Conservation (phyloP, 2,888 invertebrate genomes). For the Drosophila atroscutellata region DNA sequence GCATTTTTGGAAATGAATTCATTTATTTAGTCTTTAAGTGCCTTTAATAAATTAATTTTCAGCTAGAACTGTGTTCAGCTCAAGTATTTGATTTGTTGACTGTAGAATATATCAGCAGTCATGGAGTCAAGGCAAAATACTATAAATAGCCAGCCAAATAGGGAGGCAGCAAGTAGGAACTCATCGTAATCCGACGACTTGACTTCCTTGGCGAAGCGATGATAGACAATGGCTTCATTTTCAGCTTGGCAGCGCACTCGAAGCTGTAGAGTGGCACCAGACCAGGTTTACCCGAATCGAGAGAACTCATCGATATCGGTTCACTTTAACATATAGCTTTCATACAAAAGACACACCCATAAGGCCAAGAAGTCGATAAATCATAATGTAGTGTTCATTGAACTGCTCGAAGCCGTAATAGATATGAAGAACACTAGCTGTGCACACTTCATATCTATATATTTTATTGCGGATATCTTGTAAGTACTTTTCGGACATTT, state of each 20-base stretch:
- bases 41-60: background rate
- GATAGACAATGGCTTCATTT: conserved; percentile 94
- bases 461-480: background rate
- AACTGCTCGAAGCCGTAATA: background rate
- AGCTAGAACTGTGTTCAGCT: background rate
- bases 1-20: background rate
- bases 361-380: background rate
- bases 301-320: background rate
- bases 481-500: background rate
- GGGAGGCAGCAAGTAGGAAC: conserved; percentile 94
- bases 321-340: background rate
- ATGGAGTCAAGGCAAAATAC: background rate
- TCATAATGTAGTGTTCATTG: conserved; percentile 2
- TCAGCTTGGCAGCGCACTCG: conserved; percentile 94
- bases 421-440: background rate
- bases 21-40: background rate
- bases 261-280: conserved; percentile 88
- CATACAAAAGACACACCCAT: background rate
- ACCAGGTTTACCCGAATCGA: conserved; percentile 82
- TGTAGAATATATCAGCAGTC: background rate
- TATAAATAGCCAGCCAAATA: conserved; percentile 90
- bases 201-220: conserved; percentile 94
- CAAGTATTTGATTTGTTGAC: background rate
- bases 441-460: background rate
- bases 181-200: conserved; percentile 93